These are phyloP conservation scores for Indri indri DNA, from an alignment of 2,113 vertebrate species.

Conservation along the genomic window DNA sequence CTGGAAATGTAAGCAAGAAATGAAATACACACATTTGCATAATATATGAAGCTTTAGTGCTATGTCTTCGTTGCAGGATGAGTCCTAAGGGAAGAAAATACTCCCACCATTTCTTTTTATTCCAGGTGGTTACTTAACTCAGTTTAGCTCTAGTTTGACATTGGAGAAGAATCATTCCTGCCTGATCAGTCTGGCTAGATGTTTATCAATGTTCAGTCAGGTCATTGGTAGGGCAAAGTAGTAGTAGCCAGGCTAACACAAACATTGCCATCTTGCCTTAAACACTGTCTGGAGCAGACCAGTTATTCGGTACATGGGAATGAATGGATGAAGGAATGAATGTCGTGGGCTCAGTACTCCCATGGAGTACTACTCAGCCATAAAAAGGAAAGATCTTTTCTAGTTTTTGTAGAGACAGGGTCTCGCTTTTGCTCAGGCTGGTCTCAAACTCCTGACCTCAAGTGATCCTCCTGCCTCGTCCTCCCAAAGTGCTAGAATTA, in stretches of 20 bases:
- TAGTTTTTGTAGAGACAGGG: too few relatives aligned
- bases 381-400: too few relatives aligned
- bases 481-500: too few relatives aligned
- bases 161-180: background rate
- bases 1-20: background rate
- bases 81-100: conserved; percentile 5
- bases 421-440: too few relatives aligned
- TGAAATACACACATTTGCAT: conserved; percentile 7
- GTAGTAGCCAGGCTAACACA: background rate
- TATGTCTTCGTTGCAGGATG: background rate
- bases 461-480: too few relatives aligned
- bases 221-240: background rate
- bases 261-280: background rate
- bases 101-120: background rate
- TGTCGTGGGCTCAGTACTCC: background rate
- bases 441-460: too few relatives aligned
- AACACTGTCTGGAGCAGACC: background rate
- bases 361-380: too few relatives aligned
- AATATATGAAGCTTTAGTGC: background rate
- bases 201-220: background rate
- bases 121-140: background rate
- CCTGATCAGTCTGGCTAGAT: background rate
- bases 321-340: background rate
- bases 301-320: background rate
- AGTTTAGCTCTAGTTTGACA: background rate